phyloP scores from a whole-genome alignment of 2,113 vertebrate genomes.

The Euleptes europaea region DNA sequence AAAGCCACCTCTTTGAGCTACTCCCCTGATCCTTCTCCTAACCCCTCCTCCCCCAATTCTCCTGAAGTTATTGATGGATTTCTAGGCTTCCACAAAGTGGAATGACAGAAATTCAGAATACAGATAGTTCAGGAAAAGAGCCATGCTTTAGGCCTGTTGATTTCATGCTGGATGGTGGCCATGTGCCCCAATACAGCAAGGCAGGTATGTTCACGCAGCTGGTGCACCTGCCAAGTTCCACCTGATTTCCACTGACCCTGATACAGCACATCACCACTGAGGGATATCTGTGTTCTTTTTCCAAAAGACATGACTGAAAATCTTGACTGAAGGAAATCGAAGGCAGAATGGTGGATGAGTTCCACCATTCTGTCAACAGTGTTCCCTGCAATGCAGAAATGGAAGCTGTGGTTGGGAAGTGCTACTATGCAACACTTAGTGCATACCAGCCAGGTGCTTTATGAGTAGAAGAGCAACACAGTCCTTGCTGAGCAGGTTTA shows the following conservation, averaged over 20 bases:
- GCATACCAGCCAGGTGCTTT: not conserved
- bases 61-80: not conserved
- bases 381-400: not conserved
- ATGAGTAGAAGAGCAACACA: not conserved
- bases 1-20: not conserved
- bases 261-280: not conserved
- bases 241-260: not conserved
- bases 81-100: not conserved
- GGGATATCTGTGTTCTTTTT: not conserved
- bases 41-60: not conserved
- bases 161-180: not conserved
- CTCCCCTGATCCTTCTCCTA: not conserved
- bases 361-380: not conserved
- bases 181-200: not conserved
- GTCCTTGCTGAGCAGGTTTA: not conserved
- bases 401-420: not conserved
- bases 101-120: not conserved
- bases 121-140: no score
- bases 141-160: no score
- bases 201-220: not conserved
- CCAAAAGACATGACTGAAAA: not conserved
- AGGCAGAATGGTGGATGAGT: not conserved
- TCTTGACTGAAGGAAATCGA: not conserved
- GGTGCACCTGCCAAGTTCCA: not conserved
- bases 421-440: not conserved